Conservation (phyloP, 2,797 vertebrate species). For the Graptemys geographica region DNA sequence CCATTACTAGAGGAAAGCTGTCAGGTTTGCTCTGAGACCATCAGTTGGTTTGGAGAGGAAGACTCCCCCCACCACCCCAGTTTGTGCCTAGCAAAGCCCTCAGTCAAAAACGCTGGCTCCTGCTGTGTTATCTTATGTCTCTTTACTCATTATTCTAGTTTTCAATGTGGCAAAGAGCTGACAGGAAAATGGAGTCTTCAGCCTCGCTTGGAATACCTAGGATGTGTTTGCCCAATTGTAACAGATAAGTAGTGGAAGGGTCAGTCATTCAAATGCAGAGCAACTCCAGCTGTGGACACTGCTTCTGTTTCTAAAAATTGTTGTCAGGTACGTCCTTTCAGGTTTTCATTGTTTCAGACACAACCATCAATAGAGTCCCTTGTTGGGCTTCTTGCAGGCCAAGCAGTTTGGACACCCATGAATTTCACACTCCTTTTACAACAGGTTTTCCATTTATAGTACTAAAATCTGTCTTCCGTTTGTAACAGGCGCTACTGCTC, state of each 20-base stretch:
- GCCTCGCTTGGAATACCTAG: neutral
- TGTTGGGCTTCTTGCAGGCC: neutral
- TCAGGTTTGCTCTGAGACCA: conserved; percentile 48
- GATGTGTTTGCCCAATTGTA: neutral
- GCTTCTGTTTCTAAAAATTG: neutral
- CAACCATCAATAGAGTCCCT: neutral
- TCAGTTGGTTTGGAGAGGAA: conserved; percentile 46
- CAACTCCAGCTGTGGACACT: conserved; percentile 8
- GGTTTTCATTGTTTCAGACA: neutral
- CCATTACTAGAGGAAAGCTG: conserved; percentile 34
- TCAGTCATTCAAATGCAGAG: conserved; percentile 6
- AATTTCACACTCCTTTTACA: neutral
- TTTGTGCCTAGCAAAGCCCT: conserved; percentile 35
- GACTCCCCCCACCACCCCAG: neutral
- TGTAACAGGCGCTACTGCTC: neutral
- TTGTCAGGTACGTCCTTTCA: conserved; percentile 3
- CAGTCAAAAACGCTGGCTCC: conserved; percentile 41
- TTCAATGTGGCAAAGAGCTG: conserved; percentile 25
- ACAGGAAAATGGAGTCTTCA: conserved; percentile 19
- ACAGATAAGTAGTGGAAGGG: conserved; percentile 1
- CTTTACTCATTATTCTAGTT: conserved; percentile 10
- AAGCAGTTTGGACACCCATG: neutral
- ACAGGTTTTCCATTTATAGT: neutral
- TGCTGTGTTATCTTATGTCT: neutral
- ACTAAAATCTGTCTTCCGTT: neutral